Conservation (phyloP, 2,888 invertebrate species). For the Pycnomerus fuliginosus region DNA sequence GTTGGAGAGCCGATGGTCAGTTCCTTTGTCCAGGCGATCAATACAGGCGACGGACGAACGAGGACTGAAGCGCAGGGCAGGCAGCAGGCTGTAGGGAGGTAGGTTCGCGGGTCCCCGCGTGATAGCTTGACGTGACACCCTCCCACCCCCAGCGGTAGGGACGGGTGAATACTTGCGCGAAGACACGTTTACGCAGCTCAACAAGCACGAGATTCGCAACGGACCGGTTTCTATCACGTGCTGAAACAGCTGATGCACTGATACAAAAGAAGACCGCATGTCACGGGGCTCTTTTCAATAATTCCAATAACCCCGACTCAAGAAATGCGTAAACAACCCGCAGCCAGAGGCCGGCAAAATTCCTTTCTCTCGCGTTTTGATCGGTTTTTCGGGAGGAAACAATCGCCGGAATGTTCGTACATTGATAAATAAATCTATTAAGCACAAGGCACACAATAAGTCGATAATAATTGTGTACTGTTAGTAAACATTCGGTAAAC, state of each 20-base stretch:
- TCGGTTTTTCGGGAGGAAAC: too few relatives aligned
- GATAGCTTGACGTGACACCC: conserved; percentile 63
- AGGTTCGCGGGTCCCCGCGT: conserved; percentile 51
- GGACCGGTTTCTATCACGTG: conserved; percentile 33
- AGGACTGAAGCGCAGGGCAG: conserved; percentile 47
- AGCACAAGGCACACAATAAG: too few relatives aligned
- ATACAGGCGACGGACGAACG: conserved; percentile 49
- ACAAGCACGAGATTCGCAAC: conserved; percentile 17
- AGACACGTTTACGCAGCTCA: conserved; percentile 50
- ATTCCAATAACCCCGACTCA: too few relatives aligned
- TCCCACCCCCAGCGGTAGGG: conserved; percentile 55
- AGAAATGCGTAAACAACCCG: too few relatives aligned
- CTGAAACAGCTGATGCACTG: conserved; percentile 35
- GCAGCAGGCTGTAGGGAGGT: conserved; percentile 29
- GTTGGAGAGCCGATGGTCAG: conserved; percentile 54
- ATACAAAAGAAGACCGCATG: too few relatives aligned
- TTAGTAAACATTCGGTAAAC: too few relatives aligned
- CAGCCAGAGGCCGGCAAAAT: too few relatives aligned
- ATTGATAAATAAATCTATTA: too few relatives aligned
- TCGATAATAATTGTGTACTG: too few relatives aligned
- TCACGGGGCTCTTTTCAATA: too few relatives aligned
- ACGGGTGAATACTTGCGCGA: conserved; percentile 43
- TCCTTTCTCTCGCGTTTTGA: too few relatives aligned
- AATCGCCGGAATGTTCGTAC: too few relatives aligned
- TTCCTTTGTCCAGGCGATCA: conserved; percentile 56